These are phyloP conservation scores for Hydra vulgaris DNA, from an alignment of 30 jellyfish, hydroid and myxozoan genomes.

Conservation along the genomic window DNA sequence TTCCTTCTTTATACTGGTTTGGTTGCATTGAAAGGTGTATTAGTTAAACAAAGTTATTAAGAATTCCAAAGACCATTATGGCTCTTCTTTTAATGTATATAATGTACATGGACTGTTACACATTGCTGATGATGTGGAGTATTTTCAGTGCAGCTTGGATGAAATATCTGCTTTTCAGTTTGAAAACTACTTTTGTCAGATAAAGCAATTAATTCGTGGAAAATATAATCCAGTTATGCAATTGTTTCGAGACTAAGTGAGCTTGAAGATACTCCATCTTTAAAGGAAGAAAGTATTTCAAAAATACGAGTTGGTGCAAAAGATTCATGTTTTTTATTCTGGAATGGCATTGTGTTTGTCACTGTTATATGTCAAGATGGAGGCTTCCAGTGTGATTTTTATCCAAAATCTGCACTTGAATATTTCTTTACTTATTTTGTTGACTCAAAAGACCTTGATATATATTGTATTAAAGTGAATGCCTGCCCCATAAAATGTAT, in stretches of 20 bases:
- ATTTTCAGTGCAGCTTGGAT: constrained; percentile 18
- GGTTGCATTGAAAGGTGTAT: constrained; percentile 25
- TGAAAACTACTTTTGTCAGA: constrained; percentile 13
- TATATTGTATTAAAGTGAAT: neutral
- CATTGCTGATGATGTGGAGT: constrained; percentile 28
- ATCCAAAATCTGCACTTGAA: neutral
- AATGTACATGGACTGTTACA: constrained; percentile 38
- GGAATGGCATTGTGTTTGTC: neutral
- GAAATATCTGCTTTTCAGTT: constrained; percentile 18
- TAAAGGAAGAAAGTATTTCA: neutral
- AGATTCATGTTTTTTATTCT: neutral
- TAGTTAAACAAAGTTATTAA: constrained; percentile 8
- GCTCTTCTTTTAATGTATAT: constrained; percentile 22
- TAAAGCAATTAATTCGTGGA: neutral
- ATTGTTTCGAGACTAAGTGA: constrained; percentile 7
- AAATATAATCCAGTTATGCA: constrained; percentile 10
- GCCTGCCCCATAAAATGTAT: neutral
- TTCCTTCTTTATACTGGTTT: constrained; percentile 38
- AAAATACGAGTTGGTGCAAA: neutral
- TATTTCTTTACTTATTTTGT: neutral
- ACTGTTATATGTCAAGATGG: neutral
- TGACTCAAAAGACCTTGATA: neutral
- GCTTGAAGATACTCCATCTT: neutral
- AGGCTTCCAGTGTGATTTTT: neutral
- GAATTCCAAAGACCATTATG: constrained; percentile 19